Evolutionary conservation across 1,140 invertebrate species (phyloP), one percentile per base, ranked within the genome.

Genomic region (Diachasmimorpha longicaudata): DNA sequence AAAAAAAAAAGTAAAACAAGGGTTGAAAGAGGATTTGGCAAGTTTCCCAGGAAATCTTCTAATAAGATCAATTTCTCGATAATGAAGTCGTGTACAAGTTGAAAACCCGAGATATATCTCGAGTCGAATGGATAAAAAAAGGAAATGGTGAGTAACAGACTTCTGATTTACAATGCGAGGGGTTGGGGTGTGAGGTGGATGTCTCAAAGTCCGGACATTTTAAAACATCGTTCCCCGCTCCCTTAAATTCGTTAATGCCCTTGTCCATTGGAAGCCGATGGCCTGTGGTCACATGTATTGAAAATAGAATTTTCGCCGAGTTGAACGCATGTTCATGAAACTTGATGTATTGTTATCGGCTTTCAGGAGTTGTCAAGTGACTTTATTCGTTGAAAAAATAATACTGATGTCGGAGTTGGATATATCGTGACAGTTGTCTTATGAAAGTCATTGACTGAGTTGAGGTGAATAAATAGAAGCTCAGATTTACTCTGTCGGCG

Each of bases 61-160:
- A 86, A 85, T 86, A 84, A 85, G 83, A 87, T 86, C 85, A 85
- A 87, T 87, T 87, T 84, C 77, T 86, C 85, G 84, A 87, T 87
- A 87, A 87, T 81, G 78, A 86, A 84, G 72, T 78, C 78, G 78
- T 84, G 83, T 81, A 79, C 79, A 67, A 52, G 63, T 76, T 75
- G 21, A 70, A 25, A 55, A 67, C 72, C 42, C 16, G 70, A 36
- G 48, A 63, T 39, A 58, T 44, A 71, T 77, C 13, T 36, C 11
- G 75, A 39, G 16, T 25, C 71, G 19, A 23, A n/a, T 66, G 37
- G 23, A 11, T 48, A 66, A n/a, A 42, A 39, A 55, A 16, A 44
- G 25, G 39, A 14, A 72, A 68, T 46, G 31, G 31, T 37, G 73
- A 63, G 36, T 39, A 48, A 73, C 39, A 23, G 44, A 42, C 39